phyloP scores from a whole-genome alignment of 2,113 vertebrate genomes.

The Chlorodrepanis virens region DNA sequence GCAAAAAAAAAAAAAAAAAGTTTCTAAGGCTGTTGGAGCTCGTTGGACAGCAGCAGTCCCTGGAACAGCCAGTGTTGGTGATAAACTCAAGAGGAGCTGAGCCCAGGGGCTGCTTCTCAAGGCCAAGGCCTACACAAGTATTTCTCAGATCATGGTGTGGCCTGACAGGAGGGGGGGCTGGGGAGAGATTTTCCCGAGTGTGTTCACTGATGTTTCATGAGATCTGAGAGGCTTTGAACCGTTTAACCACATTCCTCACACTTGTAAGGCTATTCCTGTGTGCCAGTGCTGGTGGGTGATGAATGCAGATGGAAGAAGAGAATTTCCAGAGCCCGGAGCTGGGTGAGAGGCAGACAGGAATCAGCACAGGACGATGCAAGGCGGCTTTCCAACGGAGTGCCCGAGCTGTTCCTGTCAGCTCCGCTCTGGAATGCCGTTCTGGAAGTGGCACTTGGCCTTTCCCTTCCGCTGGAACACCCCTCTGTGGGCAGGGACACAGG shows the following conservation, averaged over 20 bases:
- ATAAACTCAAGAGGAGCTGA: neutral
- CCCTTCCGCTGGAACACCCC: neutral
- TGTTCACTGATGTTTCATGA: neutral
- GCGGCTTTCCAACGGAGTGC: fast-evolving
- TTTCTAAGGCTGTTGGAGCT: neutral
- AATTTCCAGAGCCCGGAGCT: neutral
- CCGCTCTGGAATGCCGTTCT: neutral
- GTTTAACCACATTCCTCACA: too few relatives aligned
- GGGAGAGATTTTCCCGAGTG: neutral
- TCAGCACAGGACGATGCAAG: neutral
- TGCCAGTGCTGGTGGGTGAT: neutral
- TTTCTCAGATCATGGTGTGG: neutral
- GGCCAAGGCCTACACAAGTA: neutral
- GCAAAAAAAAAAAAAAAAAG: neutral
- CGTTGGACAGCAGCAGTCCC: neutral
- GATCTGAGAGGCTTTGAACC: neutral
- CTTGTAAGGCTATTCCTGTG: neutral
- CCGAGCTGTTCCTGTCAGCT: neutral
- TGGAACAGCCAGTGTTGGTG: neutral
- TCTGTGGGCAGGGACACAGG: neutral
- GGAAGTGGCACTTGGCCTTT: neutral
- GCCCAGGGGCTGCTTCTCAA: neutral
- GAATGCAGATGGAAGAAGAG: neutral
- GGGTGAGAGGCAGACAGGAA: neutral
- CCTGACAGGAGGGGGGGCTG: neutral